Conservation (phyloP, 1,140 invertebrate species). For the Druon quercuslanigerum region DNA sequence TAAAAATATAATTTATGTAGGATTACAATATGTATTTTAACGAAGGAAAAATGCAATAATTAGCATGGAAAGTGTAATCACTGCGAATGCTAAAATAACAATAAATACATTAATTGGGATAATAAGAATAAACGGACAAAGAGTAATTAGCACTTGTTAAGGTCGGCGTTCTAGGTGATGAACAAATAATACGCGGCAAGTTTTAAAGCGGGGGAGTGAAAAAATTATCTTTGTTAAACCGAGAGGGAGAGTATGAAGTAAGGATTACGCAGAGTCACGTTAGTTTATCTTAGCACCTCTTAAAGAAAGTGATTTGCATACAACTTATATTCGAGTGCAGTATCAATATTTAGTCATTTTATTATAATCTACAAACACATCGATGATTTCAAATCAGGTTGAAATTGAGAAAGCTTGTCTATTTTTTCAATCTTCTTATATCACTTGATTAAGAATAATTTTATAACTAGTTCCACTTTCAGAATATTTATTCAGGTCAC, state of each 20-base stretch:
- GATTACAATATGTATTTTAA: too few relatives aligned
- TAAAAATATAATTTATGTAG: neutral
- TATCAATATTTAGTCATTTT: neutral
- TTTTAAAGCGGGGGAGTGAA: neutral
- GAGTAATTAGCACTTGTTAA: constrained; percentile 28
- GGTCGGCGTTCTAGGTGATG: constrained; percentile 1
- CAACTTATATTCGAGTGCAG: neutral
- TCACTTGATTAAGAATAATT: too few relatives aligned
- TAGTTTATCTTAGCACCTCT: constrained; percentile 15
- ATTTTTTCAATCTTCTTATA: too few relatives aligned
- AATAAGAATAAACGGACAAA: constrained; percentile 21
- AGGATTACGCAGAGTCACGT: constrained; percentile 6
- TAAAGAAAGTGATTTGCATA: constrained; percentile 18
- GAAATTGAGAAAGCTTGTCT: neutral
- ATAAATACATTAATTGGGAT: constrained; percentile 16
- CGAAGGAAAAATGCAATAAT: neutral
- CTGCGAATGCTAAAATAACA: neutral
- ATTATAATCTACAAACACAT: neutral
- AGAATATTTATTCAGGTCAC: too few relatives aligned
- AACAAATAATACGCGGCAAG: constrained; percentile 20
- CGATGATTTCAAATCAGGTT: neutral
- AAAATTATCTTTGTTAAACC: constrained; percentile 20
- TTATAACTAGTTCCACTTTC: too few relatives aligned
- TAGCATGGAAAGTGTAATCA: neutral
- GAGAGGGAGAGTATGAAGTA: constrained; percentile 26